phyloP scores from a whole-genome alignment of 2,113 vertebrate species.

The Indri indri region DNA sequence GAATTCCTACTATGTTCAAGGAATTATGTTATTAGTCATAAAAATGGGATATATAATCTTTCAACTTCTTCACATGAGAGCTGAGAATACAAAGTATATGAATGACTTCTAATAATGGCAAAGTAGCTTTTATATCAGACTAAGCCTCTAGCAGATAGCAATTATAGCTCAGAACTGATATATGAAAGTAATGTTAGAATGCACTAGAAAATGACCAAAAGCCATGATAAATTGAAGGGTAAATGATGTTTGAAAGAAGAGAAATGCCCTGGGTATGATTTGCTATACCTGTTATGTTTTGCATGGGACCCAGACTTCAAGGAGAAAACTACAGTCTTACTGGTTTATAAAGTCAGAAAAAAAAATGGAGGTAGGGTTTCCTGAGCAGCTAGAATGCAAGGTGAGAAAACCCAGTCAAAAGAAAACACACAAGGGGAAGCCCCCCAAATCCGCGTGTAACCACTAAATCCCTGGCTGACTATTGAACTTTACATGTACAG shows the following conservation, averaged over 20 bases:
- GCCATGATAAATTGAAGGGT: background rate
- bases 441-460: background rate
- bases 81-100: background rate
- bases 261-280: background rate
- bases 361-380: background rate
- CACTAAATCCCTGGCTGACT: background rate
- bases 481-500: background rate
- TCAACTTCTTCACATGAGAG: background rate
- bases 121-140: background rate
- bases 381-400: background rate
- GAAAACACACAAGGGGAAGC: background rate
- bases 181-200: background rate
- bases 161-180: background rate
- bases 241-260: background rate
- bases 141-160: background rate
- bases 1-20: background rate
- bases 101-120: background rate
- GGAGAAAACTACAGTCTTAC: background rate
- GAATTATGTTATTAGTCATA: background rate
- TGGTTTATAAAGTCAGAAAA: background rate
- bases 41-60: background rate
- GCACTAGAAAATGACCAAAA: background rate
- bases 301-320: background rate
- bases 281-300: background rate
- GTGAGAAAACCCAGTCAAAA: background rate